Evolutionary conservation across 2,113 vertebrate species (phyloP).

Genomic region (Chauna torquata): DNA sequence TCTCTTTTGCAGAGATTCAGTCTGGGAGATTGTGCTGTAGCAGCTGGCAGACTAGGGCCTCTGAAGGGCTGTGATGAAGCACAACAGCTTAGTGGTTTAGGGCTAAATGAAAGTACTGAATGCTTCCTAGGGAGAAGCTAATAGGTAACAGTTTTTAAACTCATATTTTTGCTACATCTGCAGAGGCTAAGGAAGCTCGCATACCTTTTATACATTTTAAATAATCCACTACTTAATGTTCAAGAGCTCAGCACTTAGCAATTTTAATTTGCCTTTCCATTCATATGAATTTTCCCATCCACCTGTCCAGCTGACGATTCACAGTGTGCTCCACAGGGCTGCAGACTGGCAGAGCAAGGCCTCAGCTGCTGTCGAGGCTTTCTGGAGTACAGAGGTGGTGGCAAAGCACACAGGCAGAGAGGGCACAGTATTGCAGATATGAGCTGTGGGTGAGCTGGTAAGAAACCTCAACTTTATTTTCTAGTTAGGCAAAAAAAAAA

Average conservation of each 20-base stretch:
- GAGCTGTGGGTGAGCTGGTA: neutral
- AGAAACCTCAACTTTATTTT: neutral
- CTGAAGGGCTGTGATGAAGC: neutral
- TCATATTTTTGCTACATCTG: neutral
- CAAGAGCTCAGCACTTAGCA: neutral
- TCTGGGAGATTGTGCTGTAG: neutral
- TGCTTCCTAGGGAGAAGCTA: neutral
- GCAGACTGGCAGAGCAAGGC: neutral
- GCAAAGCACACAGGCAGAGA: neutral
- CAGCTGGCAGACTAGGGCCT: constrained; percentile 23
- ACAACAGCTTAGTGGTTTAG: constrained; percentile 27
- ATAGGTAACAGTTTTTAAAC: constrained; percentile 1
- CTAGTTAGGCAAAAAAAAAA: neutral
- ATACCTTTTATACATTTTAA: neutral
- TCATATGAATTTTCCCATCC: neutral
- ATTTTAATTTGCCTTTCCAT: constrained; percentile 17
- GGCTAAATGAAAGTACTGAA: constrained; percentile 26
- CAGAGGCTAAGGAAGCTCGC: neutral
- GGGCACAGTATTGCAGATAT: neutral
- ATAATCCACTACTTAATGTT: neutral
- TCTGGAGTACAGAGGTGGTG: neutral
- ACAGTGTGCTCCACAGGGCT: rapidly evolving
- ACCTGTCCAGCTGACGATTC: neutral
- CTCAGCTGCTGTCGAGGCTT: neutral
- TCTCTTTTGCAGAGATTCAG: neutral